Conservation (phyloP, 2,888 invertebrate genomes). For the Watsonalla cultraria region DNA sequence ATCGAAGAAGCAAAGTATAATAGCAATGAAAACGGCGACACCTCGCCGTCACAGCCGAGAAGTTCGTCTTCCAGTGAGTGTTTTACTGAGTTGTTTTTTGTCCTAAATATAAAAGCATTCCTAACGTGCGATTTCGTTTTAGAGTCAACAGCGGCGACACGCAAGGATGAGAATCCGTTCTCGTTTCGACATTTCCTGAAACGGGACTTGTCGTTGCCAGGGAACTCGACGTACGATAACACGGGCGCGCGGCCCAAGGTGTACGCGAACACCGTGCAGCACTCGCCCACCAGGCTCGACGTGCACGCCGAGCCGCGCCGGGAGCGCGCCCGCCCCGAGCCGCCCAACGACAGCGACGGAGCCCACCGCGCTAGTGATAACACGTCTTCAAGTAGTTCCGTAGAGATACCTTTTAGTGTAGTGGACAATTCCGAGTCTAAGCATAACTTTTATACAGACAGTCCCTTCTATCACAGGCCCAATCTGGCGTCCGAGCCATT, state of each 20-base stretch:
- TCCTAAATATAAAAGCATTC: conserved; percentile 62
- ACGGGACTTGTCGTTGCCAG: conserved; percentile 78
- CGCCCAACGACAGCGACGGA: conserved; percentile 57
- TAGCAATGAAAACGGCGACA: conserved; percentile 60
- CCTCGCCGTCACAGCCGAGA: conserved; percentile 54
- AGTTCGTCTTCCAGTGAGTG: conserved; percentile 69
- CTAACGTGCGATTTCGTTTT: conserved; percentile 47
- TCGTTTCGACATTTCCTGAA: conserved; percentile 92
- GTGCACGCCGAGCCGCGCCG: conserved; percentile 51
- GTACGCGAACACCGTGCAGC: conserved; percentile 71
- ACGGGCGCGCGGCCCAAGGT: conserved; percentile 90
- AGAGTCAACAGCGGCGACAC: conserved; percentile 66
- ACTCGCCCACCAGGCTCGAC: conserved; percentile 66
- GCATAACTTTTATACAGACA: conserved; percentile 68
- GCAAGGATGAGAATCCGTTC: conserved; percentile 87
- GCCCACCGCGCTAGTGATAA: conserved; percentile 59
- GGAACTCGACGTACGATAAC: conserved; percentile 79
- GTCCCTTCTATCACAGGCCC: conserved; percentile 64
- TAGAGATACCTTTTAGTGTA: conserved; percentile 70
- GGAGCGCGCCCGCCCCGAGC: conserved; percentile 53
- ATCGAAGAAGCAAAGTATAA: conserved; percentile 71
- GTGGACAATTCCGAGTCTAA: conserved; percentile 71
- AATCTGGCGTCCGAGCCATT: conserved; percentile 66
- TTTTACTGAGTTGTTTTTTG: conserved; percentile 71
- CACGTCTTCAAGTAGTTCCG: conserved; percentile 65